Conservation (phyloP, 2,888 invertebrate species). For the Macropis europaea region DNA sequence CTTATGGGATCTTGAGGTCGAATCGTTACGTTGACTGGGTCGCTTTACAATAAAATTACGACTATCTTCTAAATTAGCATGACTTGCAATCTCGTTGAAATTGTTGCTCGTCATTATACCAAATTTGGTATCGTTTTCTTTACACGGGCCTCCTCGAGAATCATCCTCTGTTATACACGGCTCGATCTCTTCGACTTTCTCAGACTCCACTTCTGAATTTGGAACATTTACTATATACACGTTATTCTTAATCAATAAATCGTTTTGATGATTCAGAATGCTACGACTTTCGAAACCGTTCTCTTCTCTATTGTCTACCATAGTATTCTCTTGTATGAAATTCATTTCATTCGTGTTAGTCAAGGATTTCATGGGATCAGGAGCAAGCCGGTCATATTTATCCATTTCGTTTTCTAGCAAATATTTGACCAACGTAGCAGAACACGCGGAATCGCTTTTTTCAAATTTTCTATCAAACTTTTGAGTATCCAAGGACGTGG, state of each 20-base stretch:
- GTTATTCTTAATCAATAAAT: conserved; percentile 31
- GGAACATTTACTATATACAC: conserved; percentile 29
- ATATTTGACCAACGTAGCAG: conserved; percentile 51
- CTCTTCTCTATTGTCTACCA: background rate
- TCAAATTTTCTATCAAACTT: conserved; percentile 45
- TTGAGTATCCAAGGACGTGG: conserved; percentile 14
- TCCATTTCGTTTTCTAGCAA: conserved; percentile 46
- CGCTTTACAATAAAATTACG: conserved; percentile 72
- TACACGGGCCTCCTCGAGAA: background rate
- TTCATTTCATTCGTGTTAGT: conserved; percentile 45
- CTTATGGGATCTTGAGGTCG: conserved; percentile 62
- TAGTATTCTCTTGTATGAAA: conserved; percentile 31
- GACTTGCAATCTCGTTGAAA: background rate
- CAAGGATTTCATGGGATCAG: conserved; percentile 12
- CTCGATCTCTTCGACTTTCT: conserved; percentile 17
- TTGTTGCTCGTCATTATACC: conserved; percentile 9
- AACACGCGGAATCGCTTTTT: conserved; percentile 11
- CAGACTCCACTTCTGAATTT: conserved; percentile 29
- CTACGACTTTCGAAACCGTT: conserved; percentile 25
- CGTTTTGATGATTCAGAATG: conserved; percentile 39
- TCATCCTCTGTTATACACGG: conserved; percentile 12
- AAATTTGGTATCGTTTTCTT: conserved; percentile 8
- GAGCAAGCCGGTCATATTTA: conserved; percentile 20
- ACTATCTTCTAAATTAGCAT: conserved; percentile 59
- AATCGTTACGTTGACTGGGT: conserved; percentile 51